Percentiles rank a stretch among this genome's conserved stretches.
Conservation (phyloP, 2,888 invertebrate species). For the Liopterus haemorrhoidalis region DNA sequence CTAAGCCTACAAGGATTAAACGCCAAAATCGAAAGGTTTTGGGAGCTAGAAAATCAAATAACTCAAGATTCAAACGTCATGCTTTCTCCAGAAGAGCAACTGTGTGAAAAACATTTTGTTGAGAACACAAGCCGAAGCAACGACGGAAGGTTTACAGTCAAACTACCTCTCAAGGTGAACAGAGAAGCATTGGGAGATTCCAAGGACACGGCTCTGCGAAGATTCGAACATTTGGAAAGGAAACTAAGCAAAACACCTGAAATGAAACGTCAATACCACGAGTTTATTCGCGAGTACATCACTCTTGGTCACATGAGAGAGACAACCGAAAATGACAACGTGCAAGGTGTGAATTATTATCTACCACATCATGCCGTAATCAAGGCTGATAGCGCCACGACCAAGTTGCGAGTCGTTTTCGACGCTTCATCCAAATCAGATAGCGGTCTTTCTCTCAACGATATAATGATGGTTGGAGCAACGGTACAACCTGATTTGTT, state of each 20-base stretch:
- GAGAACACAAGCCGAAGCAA: background rate
- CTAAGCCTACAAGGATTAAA: background rate
- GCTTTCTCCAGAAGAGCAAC: slow-evolving; percentile 26
- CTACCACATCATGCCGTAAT: slow-evolving; percentile 39
- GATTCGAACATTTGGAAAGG: slow-evolving; percentile 27
- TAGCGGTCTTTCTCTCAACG: slow-evolving; percentile 35
- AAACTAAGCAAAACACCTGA: slow-evolving; percentile 24
- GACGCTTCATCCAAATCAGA: slow-evolving; percentile 32
- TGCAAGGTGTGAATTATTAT: slow-evolving; percentile 29
- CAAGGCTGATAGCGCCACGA: slow-evolving; percentile 33
- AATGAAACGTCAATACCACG: slow-evolving; percentile 22
- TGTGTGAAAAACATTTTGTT: slow-evolving; percentile 29
- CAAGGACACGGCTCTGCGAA: slow-evolving; percentile 21
- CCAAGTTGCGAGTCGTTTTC: slow-evolving; percentile 35
- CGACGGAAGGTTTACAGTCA: slow-evolving; percentile 26
- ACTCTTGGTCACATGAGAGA: slow-evolving; percentile 19
- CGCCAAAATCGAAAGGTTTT: slow-evolving; percentile 2
- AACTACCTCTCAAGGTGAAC: slow-evolving; percentile 26
- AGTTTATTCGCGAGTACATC: slow-evolving; percentile 18
- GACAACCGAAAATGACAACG: background rate
- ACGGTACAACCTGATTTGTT: slow-evolving; percentile 35
- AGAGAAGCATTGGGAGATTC: slow-evolving; percentile 26
- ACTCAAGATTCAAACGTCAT: background rate
- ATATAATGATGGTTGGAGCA: slow-evolving; percentile 35
- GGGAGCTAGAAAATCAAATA: slow-evolving; percentile 31